These are phyloP conservation scores for Neosalanx taihuensis DNA, from an alignment of 2,797 vertebrate species.

Conservation along the genomic window DNA sequence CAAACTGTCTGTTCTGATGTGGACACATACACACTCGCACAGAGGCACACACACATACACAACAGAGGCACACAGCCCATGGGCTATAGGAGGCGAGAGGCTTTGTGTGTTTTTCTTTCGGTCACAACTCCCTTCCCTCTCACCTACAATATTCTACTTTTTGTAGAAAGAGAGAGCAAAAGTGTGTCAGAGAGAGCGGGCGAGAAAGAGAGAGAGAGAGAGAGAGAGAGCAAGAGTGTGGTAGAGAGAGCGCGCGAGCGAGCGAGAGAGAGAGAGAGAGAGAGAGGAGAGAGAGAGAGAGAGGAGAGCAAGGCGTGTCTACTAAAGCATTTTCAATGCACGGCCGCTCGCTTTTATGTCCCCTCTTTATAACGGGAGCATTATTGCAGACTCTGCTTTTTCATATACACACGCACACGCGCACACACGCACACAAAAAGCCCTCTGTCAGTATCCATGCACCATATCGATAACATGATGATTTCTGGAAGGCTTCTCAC, in stretches of 20 bases:
- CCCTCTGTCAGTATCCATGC: constrained; percentile 6
- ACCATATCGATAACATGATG: constrained; percentile 31
- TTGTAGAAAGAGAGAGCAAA: not conserved
- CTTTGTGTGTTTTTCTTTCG: not conserved
- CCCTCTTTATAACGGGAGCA: not conserved
- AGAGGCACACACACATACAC: not conserved
- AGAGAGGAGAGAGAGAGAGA: not conserved
- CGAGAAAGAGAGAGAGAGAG: not conserved
- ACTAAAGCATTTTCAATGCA: constrained; percentile 2
- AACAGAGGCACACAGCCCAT: not conserved
- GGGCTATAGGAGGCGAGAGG: not conserved
- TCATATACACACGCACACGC: not conserved
- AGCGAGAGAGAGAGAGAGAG: constrained; percentile 3
- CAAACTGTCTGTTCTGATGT: not conserved
- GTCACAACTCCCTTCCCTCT: constrained; percentile 3
- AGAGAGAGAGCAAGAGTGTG: not conserved
- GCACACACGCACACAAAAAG: not conserved
- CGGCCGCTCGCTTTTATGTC: not conserved
- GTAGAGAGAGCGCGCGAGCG: not conserved
- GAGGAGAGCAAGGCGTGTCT: not conserved
- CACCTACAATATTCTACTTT: constrained; percentile 27
- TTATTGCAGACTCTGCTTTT: constrained; percentile 5
- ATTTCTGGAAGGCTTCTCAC: constrained; percentile 24
- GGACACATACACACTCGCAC: constrained; percentile 4
- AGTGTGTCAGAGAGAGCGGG: not conserved